Base-by-base conservation (phyloP, 2,797 vertebrate species). In the Holocentrus rufus region DNA sequence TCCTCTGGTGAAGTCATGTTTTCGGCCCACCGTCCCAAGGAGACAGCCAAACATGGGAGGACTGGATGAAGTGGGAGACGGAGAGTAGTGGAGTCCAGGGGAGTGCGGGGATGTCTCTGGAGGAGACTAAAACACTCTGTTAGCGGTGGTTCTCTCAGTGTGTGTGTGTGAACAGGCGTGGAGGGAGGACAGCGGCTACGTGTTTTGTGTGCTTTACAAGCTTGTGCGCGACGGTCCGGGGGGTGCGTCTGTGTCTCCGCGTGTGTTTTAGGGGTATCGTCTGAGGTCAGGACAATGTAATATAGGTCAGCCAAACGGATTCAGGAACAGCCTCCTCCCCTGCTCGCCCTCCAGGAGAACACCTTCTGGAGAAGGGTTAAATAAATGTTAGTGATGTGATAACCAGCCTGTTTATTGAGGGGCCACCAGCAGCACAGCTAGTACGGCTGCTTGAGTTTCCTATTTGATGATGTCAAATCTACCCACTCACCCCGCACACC, bases 331-430 rank as follows among this genome's bases (percentile, higher is more conserved):
- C 31, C 72, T 34, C 64, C 88, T 77, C 84, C 71, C 92, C 87
- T 65, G 87, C 68, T 53, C 76, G 23, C 71, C 54, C 83, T 89
- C 87, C 79, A 83, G 84, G 81, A 89, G 92, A 87, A 92, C 90
- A 92, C 90, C 91, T 92, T 89, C 94, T 93, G 92, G 94, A 95
- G 95, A 95, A 94, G 95, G 96, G 96, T 98, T 98, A 98, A 97
- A 97, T 95, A 98, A 98, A 99, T 98, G 97, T 98, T 98, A 97
- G 96, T 96, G 95, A 94, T 96, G 94, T 94, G 96, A 98, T 98
- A 98, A 97, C 95, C 95, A 96, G 94, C 93, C 94, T 97, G 95
- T 96, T 96, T 97, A 95, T 95, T 93, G 92, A 95, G 95, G 93
- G 94, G 93, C 87, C 89, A 86, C 87, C 27, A 31, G 81, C 72